Conservation (phyloP, 2,113 vertebrate genomes). For the Oxyruncus cristatus region DNA sequence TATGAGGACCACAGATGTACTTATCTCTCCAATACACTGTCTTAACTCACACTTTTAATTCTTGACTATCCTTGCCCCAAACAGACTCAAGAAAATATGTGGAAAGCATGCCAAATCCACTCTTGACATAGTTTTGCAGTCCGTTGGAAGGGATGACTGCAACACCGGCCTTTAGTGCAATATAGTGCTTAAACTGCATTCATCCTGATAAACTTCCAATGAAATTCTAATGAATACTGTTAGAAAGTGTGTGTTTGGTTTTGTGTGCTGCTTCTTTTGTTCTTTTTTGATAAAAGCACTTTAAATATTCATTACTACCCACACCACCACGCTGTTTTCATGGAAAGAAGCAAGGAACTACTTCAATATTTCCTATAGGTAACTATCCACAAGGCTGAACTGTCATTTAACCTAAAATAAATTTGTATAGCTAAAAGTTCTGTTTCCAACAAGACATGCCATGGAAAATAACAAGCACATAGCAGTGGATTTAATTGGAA, state of each 20-base stretch:
- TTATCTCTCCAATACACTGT: background rate
- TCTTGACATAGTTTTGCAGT: background rate
- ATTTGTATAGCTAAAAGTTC: background rate
- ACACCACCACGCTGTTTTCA: accelerated
- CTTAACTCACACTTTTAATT: background rate
- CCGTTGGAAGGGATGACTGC: background rate
- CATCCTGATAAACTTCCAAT: background rate
- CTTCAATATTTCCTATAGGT: background rate
- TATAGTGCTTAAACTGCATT: background rate
- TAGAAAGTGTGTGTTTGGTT: background rate
- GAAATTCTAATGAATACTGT: background rate
- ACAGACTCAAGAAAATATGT: background rate
- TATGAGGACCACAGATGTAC: background rate
- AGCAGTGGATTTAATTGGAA: background rate
- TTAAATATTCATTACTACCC: constrained; percentile 16
- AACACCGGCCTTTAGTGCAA: background rate
- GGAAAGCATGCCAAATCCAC: background rate
- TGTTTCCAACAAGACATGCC: background rate
- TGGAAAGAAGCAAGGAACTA: background rate
- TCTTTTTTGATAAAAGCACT: background rate
- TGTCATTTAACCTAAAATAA: background rate
- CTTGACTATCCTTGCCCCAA: background rate
- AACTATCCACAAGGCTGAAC: background rate
- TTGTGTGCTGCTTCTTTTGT: background rate
- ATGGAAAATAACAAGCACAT: background rate